Evolutionary conservation across 1,140 invertebrate genomes (phyloP).

Genomic region (Chironomus tepperi): DNA sequence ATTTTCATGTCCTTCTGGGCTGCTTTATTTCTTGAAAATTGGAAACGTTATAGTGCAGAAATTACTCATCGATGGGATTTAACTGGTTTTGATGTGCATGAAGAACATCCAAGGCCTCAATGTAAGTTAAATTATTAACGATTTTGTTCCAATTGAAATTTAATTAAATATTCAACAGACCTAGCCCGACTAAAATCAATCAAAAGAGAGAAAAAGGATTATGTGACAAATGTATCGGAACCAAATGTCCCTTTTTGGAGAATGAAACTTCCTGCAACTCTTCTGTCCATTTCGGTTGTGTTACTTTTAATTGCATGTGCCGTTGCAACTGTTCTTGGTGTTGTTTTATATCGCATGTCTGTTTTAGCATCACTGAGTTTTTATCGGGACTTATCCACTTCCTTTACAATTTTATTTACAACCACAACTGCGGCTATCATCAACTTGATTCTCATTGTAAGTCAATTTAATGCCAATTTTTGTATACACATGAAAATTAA

Average conservation of each 20-base stretch:
- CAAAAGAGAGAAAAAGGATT: conserved; percentile 48
- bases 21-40: conserved; percentile 82
- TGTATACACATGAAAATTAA: too few relatives aligned
- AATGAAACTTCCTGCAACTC: conserved; percentile 69
- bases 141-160: too few relatives aligned
- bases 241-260: conserved; percentile 83
- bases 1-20: conserved; percentile 96
- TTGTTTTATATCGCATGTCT: conserved; percentile 87
- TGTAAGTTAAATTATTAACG: too few relatives aligned
- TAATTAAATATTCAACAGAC: too few relatives aligned
- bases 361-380: conserved; percentile 62
- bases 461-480: too few relatives aligned
- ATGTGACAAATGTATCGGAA: conserved; percentile 67
- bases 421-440: conserved; percentile 76
- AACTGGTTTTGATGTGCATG: conserved; percentile 74
- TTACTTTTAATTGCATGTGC: conserved; percentile 70
- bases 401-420: conserved; percentile 68
- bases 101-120: conserved; percentile 80
- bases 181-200: conserved; percentile 61
- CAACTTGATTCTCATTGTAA: conserved; percentile 71
- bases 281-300: conserved; percentile 77
- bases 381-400: conserved; percentile 53
- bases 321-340: conserved; percentile 76
- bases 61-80: conserved; percentile 88
- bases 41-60: conserved; percentile 87